A percentile compares a stretch with the other conserved stretches of the same genome.
Evolutionary conservation across 2,113 vertebrate species (phyloP).

Genomic region (Chionodraco myersi): DNA sequence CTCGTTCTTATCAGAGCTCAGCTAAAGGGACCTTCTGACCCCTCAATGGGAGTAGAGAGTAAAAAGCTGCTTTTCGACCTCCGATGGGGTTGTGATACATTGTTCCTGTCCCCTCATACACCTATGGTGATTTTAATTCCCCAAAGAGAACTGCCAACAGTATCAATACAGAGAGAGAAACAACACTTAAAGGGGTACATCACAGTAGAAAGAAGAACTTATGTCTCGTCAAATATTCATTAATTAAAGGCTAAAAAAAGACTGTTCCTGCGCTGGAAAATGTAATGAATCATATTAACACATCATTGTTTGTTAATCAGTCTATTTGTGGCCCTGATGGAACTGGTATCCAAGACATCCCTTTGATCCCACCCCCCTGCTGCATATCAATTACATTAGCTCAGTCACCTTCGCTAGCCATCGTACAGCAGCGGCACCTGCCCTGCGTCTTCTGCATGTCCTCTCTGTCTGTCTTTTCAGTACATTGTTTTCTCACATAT

Average conservation of each 20-base stretch:
- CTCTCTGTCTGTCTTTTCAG: constrained; percentile 35
- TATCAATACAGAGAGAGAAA: not conserved
- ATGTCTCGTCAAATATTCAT: not conserved
- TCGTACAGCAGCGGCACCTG: constrained; percentile 61
- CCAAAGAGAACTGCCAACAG: not conserved
- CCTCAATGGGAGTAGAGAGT: constrained; percentile 3
- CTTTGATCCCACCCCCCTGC: constrained; percentile 70
- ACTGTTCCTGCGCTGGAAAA: constrained; percentile 22
- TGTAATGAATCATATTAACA: constrained; percentile 69
- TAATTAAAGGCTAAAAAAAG: not conserved
- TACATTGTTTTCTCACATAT: constrained; percentile 14
- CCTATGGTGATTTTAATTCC: not conserved
- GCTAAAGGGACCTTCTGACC: constrained; percentile 32
- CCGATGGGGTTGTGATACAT: not conserved
- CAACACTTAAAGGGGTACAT: not conserved
- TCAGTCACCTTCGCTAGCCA: constrained; percentile 75
- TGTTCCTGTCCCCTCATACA: not conserved
- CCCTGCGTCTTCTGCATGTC: constrained; percentile 32
- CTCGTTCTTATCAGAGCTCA: constrained; percentile 14
- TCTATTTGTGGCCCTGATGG: constrained; percentile 65
- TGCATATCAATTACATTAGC: constrained; percentile 77
- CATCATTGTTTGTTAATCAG: constrained; percentile 74
- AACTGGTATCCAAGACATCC: constrained; percentile 64
- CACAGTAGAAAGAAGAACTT: not conserved
- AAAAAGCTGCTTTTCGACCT: constrained; percentile 12